phyloP scores from a whole-genome alignment of 2,113 vertebrate species.

The Monarcha castaneiventris region DNA sequence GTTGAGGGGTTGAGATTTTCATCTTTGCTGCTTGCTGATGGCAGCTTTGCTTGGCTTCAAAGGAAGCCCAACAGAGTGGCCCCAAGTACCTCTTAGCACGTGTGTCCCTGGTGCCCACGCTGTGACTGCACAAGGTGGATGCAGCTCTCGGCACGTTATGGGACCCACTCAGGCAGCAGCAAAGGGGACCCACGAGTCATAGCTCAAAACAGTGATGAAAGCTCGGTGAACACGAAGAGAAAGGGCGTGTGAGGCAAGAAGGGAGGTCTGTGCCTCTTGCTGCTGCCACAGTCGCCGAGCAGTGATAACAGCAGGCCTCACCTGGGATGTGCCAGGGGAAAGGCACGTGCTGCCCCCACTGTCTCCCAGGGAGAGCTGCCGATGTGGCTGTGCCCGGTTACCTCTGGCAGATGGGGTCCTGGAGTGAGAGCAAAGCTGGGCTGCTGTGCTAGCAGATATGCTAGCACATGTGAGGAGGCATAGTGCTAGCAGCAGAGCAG shows the following conservation, averaged over 20 bases:
- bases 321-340: not conserved
- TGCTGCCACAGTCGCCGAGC: accelerated
- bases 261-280: not conserved
- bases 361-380: not conserved
- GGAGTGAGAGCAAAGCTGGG: not conserved
- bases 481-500: not conserved
- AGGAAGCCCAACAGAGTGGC: not conserved
- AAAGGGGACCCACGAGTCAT: not conserved
- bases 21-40: not conserved
- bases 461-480: not conserved
- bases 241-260: not conserved
- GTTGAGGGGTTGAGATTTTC: not conserved
- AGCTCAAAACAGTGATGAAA: not conserved
- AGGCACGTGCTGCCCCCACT: not conserved
- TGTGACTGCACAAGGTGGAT: not conserved
- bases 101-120: not conserved
- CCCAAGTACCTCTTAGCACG: not conserved
- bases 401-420: not conserved
- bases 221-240: not conserved
- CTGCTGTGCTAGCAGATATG: not conserved
- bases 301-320: not conserved
- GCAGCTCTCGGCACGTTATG: accelerated
- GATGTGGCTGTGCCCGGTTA: accelerated
- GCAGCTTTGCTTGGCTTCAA: not conserved
- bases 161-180: not conserved